Conservation (phyloP, 2,888 invertebrate genomes). For the Entomobrya proxima region DNA sequence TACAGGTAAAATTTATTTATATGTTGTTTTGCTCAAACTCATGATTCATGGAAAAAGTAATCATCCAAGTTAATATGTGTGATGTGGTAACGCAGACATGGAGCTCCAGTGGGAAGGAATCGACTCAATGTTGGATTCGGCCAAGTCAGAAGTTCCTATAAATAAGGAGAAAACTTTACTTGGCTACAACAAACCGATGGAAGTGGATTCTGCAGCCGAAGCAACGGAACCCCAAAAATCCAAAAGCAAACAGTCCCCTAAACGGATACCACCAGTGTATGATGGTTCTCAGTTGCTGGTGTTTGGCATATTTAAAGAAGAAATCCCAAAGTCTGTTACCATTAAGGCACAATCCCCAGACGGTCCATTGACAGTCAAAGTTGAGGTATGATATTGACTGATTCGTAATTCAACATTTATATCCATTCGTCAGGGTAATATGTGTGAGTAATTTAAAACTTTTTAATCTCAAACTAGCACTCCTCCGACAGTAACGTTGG, state of each 20-base stretch:
- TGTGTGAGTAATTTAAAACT: no score
- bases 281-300: slow-evolving; percentile 75
- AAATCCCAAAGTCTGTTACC: slow-evolving; percentile 60
- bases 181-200: slow-evolving; percentile 74
- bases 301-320: slow-evolving; percentile 69
- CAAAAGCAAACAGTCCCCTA: slow-evolving; percentile 64
- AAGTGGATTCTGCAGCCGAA: slow-evolving; percentile 8
- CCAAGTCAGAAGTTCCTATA: slow-evolving; percentile 17
- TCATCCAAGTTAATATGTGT: background rate
- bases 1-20: slow-evolving; percentile 10
- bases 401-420: background rate
- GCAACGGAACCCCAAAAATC: background rate
- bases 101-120: slow-evolving; percentile 72
- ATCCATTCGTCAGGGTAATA: background rate
- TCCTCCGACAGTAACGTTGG: slow-evolving; percentile 61
- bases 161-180: slow-evolving; percentile 74
- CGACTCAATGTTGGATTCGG: background rate
- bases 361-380: slow-evolving; percentile 67
- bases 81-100: slow-evolving; percentile 49
- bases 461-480: no score
- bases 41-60: no score
- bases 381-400: slow-evolving; percentile 49
- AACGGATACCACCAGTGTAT: slow-evolving; percentile 74
- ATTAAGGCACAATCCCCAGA: slow-evolving; percentile 73
- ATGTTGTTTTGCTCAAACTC: no score